These are phyloP conservation scores for Lepus americanus DNA, from an alignment of 2,113 vertebrate species.

Conservation along the genomic window DNA sequence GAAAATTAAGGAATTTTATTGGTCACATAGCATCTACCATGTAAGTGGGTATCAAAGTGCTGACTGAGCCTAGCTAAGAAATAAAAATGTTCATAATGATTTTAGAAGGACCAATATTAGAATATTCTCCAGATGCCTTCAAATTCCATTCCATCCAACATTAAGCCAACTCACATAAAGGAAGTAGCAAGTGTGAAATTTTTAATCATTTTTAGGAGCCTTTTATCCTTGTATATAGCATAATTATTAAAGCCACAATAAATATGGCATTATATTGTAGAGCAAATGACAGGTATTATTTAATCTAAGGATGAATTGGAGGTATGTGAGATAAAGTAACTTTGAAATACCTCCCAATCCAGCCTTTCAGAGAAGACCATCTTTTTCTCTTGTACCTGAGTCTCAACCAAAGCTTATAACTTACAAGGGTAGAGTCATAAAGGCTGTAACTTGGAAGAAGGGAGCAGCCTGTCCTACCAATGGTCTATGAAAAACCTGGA, in stretches of 20 bases:
- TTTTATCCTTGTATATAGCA: conserved; percentile 1
- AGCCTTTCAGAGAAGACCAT: not conserved
- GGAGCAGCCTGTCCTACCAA: not conserved
- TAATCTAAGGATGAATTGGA: conserved; percentile 30
- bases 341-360: not conserved
- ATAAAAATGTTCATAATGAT: conserved; percentile 28
- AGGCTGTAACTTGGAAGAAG: not conserved
- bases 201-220: not conserved
- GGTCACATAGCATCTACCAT: not conserved
- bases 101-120: conserved; percentile 32
- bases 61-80: conserved; percentile 27
- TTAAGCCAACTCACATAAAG: not conserved
- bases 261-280: conserved; percentile 29
- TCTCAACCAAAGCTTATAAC: not conserved
- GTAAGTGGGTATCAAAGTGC: not conserved
- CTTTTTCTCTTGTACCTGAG: not conserved
- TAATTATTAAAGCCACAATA: not conserved
- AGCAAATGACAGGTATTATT: not conserved
- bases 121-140: conserved; percentile 51
- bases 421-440: not conserved
- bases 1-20: conserved; percentile 40
- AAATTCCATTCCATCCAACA: not conserved
- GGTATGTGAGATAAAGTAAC: conserved; percentile 34
- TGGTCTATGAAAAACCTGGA: not conserved
- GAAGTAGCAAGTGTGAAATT: conserved; percentile 19